Percentiles rank a stretch among this genome's conserved stretches.
Conservation (phyloP, 30 jellyfish, hydroid and myxozoan species). For the Aurelia aurita region DNA sequence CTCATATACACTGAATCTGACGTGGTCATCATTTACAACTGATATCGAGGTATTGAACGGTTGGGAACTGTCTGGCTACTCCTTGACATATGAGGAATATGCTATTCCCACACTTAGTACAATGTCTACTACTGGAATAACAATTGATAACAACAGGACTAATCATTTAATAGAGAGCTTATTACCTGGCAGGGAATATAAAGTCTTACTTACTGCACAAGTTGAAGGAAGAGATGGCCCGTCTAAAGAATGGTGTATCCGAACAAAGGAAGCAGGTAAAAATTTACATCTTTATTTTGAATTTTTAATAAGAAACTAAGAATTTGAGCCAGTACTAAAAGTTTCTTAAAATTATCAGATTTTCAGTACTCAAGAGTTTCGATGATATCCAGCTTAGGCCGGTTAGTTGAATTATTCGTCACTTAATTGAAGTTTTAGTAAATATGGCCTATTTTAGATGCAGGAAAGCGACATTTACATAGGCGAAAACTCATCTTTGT, state of each 20-base stretch:
- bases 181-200: conserved; percentile 34
- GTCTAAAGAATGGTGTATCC: conserved; percentile 22
- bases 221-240: conserved; percentile 56
- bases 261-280: conserved; percentile 63
- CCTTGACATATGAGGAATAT: conserved; percentile 16
- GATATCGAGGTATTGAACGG: conserved; percentile 72
- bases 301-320: too few species aligned
- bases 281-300: too few species aligned
- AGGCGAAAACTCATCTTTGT: too few species aligned
- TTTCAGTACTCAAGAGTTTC: too few species aligned
- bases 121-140: background rate
- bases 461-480: too few species aligned
- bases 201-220: conserved; percentile 55
- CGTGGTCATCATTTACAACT: conserved; percentile 53
- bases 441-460: too few species aligned
- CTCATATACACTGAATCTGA: conserved; percentile 5
- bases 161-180: conserved; percentile 27
- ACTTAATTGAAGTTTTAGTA: too few species aligned
- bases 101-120: conserved; percentile 8
- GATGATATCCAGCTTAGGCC: too few species aligned
- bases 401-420: too few species aligned
- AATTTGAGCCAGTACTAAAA: too few species aligned
- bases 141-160: background rate
- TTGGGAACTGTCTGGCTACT: conserved; percentile 66
- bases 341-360: too few species aligned